Percentiles rank a stretch among this genome's conserved stretches.
phyloP scores from a whole-genome alignment of 1,140 invertebrate species.

The Thaumetopoea pityocampa region DNA sequence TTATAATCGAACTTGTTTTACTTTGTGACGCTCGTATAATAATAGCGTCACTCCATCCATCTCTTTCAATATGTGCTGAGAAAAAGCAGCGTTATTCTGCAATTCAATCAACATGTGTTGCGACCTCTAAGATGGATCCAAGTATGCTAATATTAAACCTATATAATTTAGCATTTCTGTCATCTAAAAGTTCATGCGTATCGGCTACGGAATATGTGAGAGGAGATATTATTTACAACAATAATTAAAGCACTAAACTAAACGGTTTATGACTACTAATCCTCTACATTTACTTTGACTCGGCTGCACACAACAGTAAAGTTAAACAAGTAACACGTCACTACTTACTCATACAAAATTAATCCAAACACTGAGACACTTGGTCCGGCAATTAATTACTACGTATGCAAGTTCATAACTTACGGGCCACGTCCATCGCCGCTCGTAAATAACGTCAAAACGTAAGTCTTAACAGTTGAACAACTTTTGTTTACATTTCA shows the following conservation, averaged over 20 bases:
- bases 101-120: no score
- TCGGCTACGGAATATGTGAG: conserved; percentile 22
- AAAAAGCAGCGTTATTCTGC: no score
- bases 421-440: conserved; percentile 48
- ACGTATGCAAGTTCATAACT: conserved; percentile 67
- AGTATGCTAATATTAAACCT: no score
- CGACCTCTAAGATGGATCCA: no score
- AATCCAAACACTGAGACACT: conserved; percentile 63
- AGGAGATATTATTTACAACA: conserved; percentile 31
- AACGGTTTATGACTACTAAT: conserved; percentile 24
- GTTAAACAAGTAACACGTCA: conserved; percentile 34
- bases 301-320: conserved; percentile 17
- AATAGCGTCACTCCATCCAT: no score
- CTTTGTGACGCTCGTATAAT: no score
- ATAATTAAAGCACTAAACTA: conserved; percentile 25
- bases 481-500: conserved; percentile 73
- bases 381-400: conserved; percentile 59
- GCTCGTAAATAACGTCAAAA: conserved; percentile 58
- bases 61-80: no score
- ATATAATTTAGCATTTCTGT: neutral
- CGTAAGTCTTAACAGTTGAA: conserved; percentile 32
- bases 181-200: conserved; percentile 5
- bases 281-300: conserved; percentile 28
- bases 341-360: conserved; percentile 68
- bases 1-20: no score